Percentiles rank a stretch among this genome's conserved stretches.
phyloP scores from a whole-genome alignment of 1,140 invertebrate species.

The Leguminivora glycinivorella region DNA sequence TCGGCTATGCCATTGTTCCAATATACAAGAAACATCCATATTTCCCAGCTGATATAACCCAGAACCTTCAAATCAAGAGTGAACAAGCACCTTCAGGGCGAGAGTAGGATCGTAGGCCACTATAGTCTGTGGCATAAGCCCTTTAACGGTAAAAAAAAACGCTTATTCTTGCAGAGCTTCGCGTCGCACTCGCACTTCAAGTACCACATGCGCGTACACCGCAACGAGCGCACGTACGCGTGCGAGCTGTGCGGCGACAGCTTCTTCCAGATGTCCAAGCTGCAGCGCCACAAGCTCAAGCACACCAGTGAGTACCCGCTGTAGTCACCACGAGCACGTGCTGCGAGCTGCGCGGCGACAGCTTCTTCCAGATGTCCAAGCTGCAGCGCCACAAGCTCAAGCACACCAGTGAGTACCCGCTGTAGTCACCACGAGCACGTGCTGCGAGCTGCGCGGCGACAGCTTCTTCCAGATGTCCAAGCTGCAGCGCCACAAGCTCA shows the following conservation, averaged over 20 bases:
- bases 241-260: constrained; percentile 74
- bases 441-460: constrained; percentile 73
- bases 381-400: constrained; percentile 78
- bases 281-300: constrained; percentile 77
- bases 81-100: too few species aligned
- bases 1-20: too few species aligned
- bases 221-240: constrained; percentile 72
- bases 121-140: too few species aligned
- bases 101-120: too few species aligned
- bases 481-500: constrained; percentile 77
- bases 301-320: constrained; percentile 78
- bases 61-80: too few species aligned
- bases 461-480: constrained; percentile 79
- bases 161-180: constrained; percentile 59
- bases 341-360: constrained; percentile 73
- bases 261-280: constrained; percentile 79
- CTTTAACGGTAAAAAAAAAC: background rate
- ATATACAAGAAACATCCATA: too few species aligned
- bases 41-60: too few species aligned
- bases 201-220: constrained; percentile 76
- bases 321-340: constrained; percentile 68
- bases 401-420: constrained; percentile 78
- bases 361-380: constrained; percentile 79
- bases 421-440: constrained; percentile 66
- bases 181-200: constrained; percentile 64